Percentiles rank a stretch among this genome's conserved stretches.
phyloP scores from a whole-genome alignment of 2,888 invertebrate genomes.

The Orthonevra nobilis region DNA sequence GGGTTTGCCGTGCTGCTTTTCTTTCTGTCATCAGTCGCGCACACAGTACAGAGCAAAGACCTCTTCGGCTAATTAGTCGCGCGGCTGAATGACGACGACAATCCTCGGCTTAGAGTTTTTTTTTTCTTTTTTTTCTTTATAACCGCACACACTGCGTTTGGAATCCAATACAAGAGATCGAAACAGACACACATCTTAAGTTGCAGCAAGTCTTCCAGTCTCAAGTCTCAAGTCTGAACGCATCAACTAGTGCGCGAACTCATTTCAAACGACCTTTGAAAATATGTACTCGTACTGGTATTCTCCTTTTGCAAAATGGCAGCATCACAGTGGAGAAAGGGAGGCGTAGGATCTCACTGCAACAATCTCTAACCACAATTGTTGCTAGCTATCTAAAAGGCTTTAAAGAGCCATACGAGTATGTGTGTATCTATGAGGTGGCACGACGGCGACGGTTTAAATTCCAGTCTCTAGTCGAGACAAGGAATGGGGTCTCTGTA shows the following conservation, averaged over 20 bases:
- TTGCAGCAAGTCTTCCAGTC: too few species aligned
- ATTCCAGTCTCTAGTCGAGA: constrained; percentile 25
- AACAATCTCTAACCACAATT: constrained; percentile 67
- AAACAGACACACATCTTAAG: constrained; percentile 12
- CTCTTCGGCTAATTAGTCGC: constrained; percentile 67
- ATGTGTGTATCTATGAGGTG: constrained; percentile 23
- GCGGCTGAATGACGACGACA: constrained; percentile 45
- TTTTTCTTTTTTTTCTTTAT: too few species aligned
- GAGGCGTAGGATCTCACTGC: constrained; percentile 51
- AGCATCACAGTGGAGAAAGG: constrained; percentile 40
- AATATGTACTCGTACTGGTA: too few species aligned
- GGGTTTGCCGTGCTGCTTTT: constrained; percentile 3
- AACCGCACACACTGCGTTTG: constrained; percentile 31
- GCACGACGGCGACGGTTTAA: too few species aligned
- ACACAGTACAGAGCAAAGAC: constrained; percentile 61
- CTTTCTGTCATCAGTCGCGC: too few species aligned
- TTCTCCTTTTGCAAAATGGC: constrained; percentile 59
- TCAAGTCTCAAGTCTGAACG: too few species aligned
- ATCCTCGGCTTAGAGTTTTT: constrained; percentile 58
- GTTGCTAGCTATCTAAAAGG: constrained; percentile 58
- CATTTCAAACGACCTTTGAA: constrained; percentile 72
- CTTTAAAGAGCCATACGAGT: constrained; percentile 63
- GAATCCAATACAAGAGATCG: constrained; percentile 54
- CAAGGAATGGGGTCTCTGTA: constrained; percentile 8
- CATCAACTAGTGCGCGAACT: constrained; percentile 53